Conservation (phyloP, 2,888 invertebrate species). For the Ectropis crepuscularia region DNA sequence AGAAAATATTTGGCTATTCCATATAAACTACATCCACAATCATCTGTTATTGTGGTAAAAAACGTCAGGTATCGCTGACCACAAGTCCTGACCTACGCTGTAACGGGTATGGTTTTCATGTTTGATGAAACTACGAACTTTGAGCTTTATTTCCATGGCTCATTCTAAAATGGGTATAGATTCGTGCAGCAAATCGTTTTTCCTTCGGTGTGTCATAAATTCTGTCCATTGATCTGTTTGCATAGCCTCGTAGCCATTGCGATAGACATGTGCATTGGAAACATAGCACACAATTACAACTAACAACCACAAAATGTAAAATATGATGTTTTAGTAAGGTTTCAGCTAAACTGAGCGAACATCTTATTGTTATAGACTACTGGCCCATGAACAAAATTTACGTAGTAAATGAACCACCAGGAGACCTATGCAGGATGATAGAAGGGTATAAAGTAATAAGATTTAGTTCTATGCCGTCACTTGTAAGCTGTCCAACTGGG, state of each 20-base stretch:
- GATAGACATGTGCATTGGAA: no score
- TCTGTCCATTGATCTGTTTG: slow-evolving; percentile 49
- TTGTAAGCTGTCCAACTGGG: no score
- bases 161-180: slow-evolving; percentile 40
- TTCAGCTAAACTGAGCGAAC: no score
- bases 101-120: slow-evolving; percentile 34
- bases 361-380: no score
- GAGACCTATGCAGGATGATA: no score
- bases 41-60: slow-evolving; percentile 56
- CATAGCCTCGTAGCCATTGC: slow-evolving; percentile 11
- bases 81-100: slow-evolving; percentile 39
- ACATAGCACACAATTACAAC: no score
- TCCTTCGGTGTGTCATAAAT: slow-evolving; percentile 44
- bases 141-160: slow-evolving; percentile 33
- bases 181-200: slow-evolving; percentile 44
- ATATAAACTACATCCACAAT: slow-evolving; percentile 45
- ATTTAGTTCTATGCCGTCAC: no score
- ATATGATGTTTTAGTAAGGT: no score
- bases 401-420: no score
- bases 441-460: no score
- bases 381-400: no score
- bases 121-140: slow-evolving; percentile 27
- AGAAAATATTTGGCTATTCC: slow-evolving; percentile 35
- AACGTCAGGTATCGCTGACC: slow-evolving; percentile 47
- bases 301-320: no score